phyloP scores from a whole-genome alignment of 2,797 vertebrate species.

The Falco columbarius region DNA sequence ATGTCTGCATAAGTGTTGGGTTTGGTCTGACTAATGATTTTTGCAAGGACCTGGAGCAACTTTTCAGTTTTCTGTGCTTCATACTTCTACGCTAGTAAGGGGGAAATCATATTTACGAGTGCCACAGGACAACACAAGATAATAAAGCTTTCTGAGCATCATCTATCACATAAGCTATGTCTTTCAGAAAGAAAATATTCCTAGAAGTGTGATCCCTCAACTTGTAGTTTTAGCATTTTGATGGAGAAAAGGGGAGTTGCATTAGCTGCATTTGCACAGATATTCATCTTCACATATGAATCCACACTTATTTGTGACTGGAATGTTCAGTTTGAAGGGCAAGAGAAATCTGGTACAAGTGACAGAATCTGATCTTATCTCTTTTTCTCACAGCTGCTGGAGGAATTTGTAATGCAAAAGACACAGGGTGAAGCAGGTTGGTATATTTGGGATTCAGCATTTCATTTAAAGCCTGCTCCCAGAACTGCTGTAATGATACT shows the following conservation, averaged over 20 bases:
- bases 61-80: not conserved
- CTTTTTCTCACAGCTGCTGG: not conserved
- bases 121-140: not conserved
- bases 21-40: constrained; percentile 1
- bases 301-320: not conserved
- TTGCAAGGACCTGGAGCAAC: not conserved
- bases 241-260: not conserved
- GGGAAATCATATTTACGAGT: not conserved
- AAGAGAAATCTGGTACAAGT: not conserved
- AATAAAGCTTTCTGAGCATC: not conserved
- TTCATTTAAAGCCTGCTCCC: not conserved
- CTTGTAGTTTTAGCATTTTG: not conserved
- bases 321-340: constrained; percentile 7
- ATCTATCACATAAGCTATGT: not conserved
- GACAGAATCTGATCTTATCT: not conserved
- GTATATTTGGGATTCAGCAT: not conserved
- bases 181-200: not conserved
- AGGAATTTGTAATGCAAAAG: constrained; percentile 34
- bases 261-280: not conserved
- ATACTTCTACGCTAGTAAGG: not conserved
- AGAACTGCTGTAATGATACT: constrained; percentile 3
- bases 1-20: not conserved
- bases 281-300: not conserved
- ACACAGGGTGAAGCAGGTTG: constrained; percentile 6
- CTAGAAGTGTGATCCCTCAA: not conserved